Conservation (phyloP, 2,888 invertebrate species). For the Petrolisthes cinctipes region DNA sequence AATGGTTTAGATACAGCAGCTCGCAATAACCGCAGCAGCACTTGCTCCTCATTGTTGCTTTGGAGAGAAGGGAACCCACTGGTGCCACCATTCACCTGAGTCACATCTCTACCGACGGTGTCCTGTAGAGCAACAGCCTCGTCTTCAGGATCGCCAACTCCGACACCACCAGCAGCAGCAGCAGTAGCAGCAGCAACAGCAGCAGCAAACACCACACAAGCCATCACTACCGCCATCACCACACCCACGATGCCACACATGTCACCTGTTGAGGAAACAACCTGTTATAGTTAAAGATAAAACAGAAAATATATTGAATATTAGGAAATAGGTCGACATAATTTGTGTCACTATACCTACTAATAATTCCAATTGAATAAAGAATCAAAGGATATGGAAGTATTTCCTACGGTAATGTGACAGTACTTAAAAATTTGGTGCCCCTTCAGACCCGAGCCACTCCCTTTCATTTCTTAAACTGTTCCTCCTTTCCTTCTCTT, state of each 20-base stretch:
- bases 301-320: not conserved
- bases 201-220: not conserved
- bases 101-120: not conserved
- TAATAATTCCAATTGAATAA: too few relatives aligned
- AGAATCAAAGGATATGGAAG: too few relatives aligned
- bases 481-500: too few relatives aligned
- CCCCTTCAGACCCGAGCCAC: not conserved
- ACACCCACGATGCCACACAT: conserved; percentile 19
- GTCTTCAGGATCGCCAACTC: not conserved
- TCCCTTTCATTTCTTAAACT: too few relatives aligned
- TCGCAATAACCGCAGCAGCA: not conserved
- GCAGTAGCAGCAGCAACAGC: not conserved
- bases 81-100: not conserved
- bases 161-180: too few relatives aligned
- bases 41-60: not conserved
- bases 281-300: not conserved
- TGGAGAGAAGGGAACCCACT: not conserved
- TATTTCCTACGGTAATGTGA: not conserved
- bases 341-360: not conserved
- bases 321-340: too few relatives aligned
- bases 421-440: not conserved
- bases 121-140: not conserved
- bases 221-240: conserved; percentile 8
- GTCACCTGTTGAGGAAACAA: not conserved
- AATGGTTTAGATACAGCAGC: not conserved